phyloP scores from a whole-genome alignment of 2,797 vertebrate genomes.

The Pangasius larnaudii region DNA sequence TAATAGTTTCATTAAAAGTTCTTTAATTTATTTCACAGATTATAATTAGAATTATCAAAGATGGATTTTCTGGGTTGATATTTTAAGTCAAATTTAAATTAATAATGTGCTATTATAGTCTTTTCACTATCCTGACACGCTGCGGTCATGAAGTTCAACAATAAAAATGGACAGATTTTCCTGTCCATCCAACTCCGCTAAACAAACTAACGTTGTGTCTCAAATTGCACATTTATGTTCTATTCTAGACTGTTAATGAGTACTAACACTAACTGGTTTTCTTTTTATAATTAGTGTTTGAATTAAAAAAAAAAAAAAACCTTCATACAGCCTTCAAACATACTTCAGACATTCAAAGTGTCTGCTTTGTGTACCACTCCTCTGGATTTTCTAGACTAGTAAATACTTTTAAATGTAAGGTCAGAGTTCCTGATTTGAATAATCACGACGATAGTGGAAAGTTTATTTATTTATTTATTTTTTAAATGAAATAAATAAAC shows the following conservation, averaged over 20 bases:
- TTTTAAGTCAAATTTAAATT: not conserved
- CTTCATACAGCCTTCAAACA: too few relatives aligned
- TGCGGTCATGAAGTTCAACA: too few relatives aligned
- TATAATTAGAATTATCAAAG: not conserved
- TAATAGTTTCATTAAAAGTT: not conserved
- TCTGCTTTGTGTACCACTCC: not conserved
- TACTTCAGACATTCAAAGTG: too few relatives aligned
- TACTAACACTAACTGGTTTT: too few relatives aligned
- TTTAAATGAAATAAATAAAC: too few relatives aligned
- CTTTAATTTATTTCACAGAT: not conserved
- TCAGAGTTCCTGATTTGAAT: not conserved
- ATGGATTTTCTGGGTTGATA: too few relatives aligned
- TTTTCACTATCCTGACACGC: not conserved
- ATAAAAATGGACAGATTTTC: not conserved
- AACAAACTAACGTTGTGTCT: not conserved
- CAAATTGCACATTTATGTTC: too few relatives aligned
- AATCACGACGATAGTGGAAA: not conserved
- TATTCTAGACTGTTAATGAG: too few relatives aligned
- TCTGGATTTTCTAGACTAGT: not conserved
- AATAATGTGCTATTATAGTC: not conserved
- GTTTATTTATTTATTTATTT: too few relatives aligned
- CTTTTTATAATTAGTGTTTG: not conserved
- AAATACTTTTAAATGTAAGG: not conserved
- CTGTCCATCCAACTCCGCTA: not conserved
- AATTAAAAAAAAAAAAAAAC: too few relatives aligned